Percentiles rank a stretch among this genome's conserved stretches.
Conservation (phyloP, 2,888 invertebrate species). For the Acleris literana region DNA sequence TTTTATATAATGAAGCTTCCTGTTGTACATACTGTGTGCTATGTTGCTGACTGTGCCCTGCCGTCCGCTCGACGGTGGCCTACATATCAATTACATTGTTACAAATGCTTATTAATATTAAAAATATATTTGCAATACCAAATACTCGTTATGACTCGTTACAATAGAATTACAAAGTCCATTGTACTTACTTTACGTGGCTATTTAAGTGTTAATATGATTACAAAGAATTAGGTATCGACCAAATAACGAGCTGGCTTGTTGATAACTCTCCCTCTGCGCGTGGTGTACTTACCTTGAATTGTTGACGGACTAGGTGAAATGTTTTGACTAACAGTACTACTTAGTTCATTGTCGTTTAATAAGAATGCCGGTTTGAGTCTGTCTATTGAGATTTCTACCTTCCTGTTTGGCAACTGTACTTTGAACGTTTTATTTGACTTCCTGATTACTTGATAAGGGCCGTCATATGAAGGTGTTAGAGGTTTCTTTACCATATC, state of each 20-base stretch:
- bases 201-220: neutral
- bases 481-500: conserved; percentile 25
- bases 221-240: neutral
- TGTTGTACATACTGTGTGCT: neutral
- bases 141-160: no score
- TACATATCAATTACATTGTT: neutral
- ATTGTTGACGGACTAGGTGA: neutral
- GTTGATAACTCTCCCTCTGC: neutral
- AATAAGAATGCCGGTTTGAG: conserved; percentile 15
- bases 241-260: neutral
- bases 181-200: neutral
- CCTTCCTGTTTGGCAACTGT: conserved; percentile 12
- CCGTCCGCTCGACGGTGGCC: neutral
- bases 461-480: conserved; percentile 25
- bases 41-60: neutral
- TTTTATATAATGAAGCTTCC: neutral
- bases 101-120: neutral
- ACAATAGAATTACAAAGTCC: neutral
- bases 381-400: conserved; percentile 18
- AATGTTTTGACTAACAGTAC: no score
- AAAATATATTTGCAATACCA: neutral
- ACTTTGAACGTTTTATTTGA: conserved; percentile 11
- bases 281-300: neutral
- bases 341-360: no score
- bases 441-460: conserved; percentile 20